A percentile compares a stretch with the other conserved stretches of the same genome.
Evolutionary conservation across 2,888 invertebrate genomes (phyloP).

Genomic region (Trachelus stipa): DNA sequence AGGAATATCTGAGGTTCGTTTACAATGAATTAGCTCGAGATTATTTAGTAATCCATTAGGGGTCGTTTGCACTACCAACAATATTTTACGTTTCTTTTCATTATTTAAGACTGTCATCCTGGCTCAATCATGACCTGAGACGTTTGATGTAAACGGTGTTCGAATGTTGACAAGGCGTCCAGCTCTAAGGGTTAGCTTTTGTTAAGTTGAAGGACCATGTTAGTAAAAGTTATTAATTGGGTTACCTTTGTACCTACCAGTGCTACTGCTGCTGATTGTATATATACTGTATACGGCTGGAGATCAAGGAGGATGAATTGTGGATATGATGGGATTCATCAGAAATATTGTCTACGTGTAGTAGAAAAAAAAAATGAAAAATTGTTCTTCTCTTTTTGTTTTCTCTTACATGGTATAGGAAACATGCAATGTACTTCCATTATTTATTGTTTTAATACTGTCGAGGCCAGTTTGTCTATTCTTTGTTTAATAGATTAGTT

Average conservation of each 20-base stretch:
- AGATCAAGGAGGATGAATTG: neutral
- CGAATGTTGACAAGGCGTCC: neutral
- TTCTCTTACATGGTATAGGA: neutral
- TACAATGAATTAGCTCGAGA: neutral
- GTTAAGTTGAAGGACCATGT: neutral
- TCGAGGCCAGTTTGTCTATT: neutral
- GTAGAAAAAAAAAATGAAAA: neutral
- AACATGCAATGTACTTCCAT: neutral
- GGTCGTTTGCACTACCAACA: neutral
- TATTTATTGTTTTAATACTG: neutral
- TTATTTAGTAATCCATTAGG: neutral
- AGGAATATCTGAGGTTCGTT: conserved; percentile 74
- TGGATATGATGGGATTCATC: neutral
- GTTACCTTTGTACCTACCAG: neutral
- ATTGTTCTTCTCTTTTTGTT: neutral
- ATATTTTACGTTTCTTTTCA: neutral
- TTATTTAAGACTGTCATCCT: neutral
- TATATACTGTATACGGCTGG: neutral
- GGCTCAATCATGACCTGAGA: neutral
- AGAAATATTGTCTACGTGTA: neutral
- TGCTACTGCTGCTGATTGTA: neutral
- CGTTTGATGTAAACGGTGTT: neutral
- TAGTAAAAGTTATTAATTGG: neutral
- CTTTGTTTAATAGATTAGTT: neutral
- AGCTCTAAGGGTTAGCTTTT: neutral